Evolutionary conservation across 2,797 vertebrate genomes (phyloP).

Genomic region (Ispidina picta): DNA sequence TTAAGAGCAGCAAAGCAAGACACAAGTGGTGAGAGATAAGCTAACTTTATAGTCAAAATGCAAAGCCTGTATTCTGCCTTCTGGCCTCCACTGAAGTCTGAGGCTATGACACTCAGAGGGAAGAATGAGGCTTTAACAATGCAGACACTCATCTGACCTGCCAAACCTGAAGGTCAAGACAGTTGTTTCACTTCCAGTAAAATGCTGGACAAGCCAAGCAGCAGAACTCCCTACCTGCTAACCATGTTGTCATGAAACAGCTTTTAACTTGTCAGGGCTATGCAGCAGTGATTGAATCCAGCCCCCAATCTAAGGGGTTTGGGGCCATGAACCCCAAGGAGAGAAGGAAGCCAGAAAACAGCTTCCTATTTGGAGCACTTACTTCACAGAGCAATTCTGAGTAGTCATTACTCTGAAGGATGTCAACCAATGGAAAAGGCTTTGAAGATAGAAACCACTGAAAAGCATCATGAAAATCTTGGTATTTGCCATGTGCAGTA

Average conservation of each 20-base stretch:
- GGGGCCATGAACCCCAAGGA: neutral
- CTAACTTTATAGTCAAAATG: neutral
- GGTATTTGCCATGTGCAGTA: constrained; percentile 14
- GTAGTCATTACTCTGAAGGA: neutral
- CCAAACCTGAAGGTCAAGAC: neutral
- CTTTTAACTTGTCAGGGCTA: neutral
- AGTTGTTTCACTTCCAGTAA: neutral
- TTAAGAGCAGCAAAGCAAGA: neutral
- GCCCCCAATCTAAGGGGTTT: neutral
- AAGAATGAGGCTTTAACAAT: neutral
- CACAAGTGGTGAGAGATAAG: neutral
- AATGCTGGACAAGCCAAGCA: neutral
- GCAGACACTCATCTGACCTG: neutral
- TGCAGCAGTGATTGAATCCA: neutral
- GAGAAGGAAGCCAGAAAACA: constrained; percentile 2
- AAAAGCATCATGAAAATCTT: constrained; percentile 22
- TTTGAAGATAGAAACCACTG: constrained; percentile 11
- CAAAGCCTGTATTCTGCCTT: neutral
- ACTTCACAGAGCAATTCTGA: neutral
- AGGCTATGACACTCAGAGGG: neutral
- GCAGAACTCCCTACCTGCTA: neutral
- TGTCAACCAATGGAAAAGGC: neutral
- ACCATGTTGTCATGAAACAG: neutral
- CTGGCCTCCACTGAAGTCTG: neutral
- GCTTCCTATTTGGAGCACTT: neutral